Evolutionary conservation across 2,797 vertebrate genomes (phyloP).

Genomic region (Eulemur rubriventer): DNA sequence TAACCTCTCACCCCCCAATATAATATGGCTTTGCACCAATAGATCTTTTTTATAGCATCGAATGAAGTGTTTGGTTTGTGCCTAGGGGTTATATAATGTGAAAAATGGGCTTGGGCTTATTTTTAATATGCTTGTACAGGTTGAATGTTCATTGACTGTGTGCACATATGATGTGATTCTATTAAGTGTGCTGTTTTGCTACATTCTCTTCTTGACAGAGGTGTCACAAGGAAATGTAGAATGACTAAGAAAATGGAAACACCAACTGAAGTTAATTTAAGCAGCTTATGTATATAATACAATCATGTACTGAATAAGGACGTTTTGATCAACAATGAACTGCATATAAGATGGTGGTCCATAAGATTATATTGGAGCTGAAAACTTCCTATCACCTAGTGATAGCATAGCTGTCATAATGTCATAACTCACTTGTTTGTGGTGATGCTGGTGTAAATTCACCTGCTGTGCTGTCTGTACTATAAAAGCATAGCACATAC

Average conservation of each 20-base stretch:
- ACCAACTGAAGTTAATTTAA: background rate
- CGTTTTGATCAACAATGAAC: background rate
- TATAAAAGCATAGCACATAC: background rate
- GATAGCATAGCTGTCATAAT: background rate
- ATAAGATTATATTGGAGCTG: background rate
- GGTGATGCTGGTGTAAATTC: background rate
- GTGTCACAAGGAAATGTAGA: background rate
- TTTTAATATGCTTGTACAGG: background rate
- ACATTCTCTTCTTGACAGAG: background rate
- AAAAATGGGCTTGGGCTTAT: background rate
- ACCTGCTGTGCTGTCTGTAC: background rate
- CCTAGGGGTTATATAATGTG: background rate
- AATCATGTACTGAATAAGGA: background rate
- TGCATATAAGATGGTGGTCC: background rate
- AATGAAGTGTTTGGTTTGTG: background rate
- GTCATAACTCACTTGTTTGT: background rate
- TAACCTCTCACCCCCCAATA: fast-evolving
- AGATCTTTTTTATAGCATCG: background rate
- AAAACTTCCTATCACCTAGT: background rate
- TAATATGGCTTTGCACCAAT: background rate
- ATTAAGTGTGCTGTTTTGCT: background rate
- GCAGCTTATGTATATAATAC: background rate
- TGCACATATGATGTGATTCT: background rate
- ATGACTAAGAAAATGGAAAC: background rate
- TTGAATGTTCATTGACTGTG: background rate